Conservation (phyloP, 2,888 invertebrate species). For the Melolontha melolontha region DNA sequence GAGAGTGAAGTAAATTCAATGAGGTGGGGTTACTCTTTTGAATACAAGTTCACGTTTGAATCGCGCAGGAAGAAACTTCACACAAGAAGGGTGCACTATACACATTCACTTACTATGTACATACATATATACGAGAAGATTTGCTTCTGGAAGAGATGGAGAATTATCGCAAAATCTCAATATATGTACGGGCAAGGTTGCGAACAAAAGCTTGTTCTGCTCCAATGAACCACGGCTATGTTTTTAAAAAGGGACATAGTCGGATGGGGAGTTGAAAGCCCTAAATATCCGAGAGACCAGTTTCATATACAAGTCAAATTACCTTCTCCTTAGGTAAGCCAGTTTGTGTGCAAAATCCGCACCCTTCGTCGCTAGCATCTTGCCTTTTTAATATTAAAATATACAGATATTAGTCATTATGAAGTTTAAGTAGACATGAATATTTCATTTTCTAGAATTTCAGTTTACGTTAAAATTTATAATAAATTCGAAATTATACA, state of each 20-base stretch:
- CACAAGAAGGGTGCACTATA: not conserved
- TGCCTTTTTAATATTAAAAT: conserved; percentile 36
- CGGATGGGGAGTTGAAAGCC: conserved; percentile 31
- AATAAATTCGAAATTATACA: not conserved
- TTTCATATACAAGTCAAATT: conserved; percentile 38
- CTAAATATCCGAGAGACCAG: conserved; percentile 31
- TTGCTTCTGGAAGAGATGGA: conserved; percentile 8
- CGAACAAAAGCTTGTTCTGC: conserved; percentile 37
- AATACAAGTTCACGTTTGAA: conserved; percentile 7
- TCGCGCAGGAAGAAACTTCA: conserved; percentile 14
- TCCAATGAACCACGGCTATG: conserved; percentile 27
- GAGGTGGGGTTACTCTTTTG: conserved; percentile 22
- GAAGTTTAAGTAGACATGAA: conserved; percentile 29
- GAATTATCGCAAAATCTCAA: conserved; percentile 41
- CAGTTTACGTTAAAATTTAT: conserved; percentile 2
- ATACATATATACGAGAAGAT: too few species aligned
- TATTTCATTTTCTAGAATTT: conserved; percentile 25
- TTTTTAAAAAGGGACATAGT: conserved; percentile 20
- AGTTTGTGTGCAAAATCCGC: conserved; percentile 6
- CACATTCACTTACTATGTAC: too few species aligned
- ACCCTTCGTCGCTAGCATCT: conserved; percentile 9
- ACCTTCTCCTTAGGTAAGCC: conserved; percentile 30
- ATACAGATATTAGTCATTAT: conserved; percentile 32
- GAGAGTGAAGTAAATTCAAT: conserved; percentile 24
- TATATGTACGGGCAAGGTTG: conserved; percentile 24